phyloP scores from a whole-genome alignment of 1,140 invertebrate genomes.

The Adoxophyes honmai region DNA sequence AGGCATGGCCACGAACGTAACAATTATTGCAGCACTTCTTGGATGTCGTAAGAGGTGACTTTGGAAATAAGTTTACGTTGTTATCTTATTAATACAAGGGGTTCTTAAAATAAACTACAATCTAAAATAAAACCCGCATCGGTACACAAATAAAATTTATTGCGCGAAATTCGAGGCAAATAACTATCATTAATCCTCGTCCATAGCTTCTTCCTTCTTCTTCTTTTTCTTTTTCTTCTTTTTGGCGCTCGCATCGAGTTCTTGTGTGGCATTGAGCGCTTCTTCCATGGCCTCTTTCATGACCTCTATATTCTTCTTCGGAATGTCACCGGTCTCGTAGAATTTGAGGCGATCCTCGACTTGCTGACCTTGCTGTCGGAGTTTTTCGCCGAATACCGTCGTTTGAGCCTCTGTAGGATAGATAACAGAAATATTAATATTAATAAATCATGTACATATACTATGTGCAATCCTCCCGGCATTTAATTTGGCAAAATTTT shows the following conservation, averaged over 20 bases:
- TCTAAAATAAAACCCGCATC: no score
- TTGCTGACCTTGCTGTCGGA: conserved; percentile 95
- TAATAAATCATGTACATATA: no score
- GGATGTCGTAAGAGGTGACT: no score
- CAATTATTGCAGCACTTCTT: no score
- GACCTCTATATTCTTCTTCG: conserved; percentile 97
- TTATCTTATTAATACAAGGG: no score
- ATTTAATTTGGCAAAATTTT: no score
- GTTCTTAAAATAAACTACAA: no score
- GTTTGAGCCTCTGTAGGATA: conserved; percentile 87
- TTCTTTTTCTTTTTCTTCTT: conserved; percentile 83
- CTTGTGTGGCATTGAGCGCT: conserved; percentile 58
- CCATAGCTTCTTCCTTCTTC: conserved; percentile 60
- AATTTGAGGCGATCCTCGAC: conserved; percentile 98
- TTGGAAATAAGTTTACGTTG: no score
- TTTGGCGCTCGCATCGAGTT: conserved; percentile 53
- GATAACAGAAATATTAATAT: no score
- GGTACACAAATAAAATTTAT: conserved; percentile 9
- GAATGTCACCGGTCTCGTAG: conserved; percentile 96
- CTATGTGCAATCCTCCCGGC: no score
- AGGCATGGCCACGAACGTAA: no score
- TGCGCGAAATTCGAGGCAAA: conserved; percentile 10
- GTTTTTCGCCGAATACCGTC: conserved; percentile 93
- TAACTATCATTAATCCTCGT: conserved; percentile 45
- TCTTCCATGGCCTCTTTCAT: conserved; percentile 96